These are phyloP conservation scores for Oxytorus armatus DNA, from an alignment of 2,888 invertebrate genomes.

Conservation along the genomic window DNA sequence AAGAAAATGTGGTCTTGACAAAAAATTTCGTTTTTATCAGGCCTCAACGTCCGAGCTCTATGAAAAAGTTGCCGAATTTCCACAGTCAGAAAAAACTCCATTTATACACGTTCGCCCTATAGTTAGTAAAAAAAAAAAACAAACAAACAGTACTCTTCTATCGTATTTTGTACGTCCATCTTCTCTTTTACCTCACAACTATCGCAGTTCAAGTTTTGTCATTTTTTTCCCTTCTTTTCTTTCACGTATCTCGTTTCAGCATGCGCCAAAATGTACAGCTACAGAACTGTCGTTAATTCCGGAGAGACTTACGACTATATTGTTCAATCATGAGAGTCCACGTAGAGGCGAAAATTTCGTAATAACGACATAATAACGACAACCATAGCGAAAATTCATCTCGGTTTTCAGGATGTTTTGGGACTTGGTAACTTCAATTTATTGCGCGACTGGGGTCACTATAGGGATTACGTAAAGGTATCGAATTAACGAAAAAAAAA, in stretches of 20 bases:
- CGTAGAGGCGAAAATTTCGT: slow-evolving; percentile 99
- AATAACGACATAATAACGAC: slow-evolving; percentile 98
- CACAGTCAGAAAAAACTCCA: slow-evolving; percentile 98
- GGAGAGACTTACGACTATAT: slow-evolving; percentile 95
- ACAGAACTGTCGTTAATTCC: slow-evolving; percentile 98
- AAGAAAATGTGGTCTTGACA: slow-evolving; percentile 93
- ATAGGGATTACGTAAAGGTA: slow-evolving; percentile 97
- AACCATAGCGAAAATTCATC: slow-evolving; percentile 97
- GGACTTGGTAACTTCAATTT: slow-evolving; percentile 98
- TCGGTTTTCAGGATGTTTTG: slow-evolving; percentile 93
- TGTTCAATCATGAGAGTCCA: slow-evolving; percentile 99
- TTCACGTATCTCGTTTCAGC: slow-evolving; percentile 86
- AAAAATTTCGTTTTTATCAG: slow-evolving; percentile 95
- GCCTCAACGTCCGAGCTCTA: slow-evolving; percentile 98
- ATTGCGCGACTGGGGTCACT: slow-evolving; percentile 99
- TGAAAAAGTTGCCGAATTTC: slow-evolving; percentile 96
- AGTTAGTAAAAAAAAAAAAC: slow-evolving; percentile 91
- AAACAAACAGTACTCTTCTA: slow-evolving; percentile 30
- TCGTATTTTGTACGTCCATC: neutral
- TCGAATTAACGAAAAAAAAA: slow-evolving; percentile 50
- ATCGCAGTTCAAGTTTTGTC: neutral
- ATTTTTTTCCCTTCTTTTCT: neutral
- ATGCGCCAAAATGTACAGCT: slow-evolving; percentile 97
- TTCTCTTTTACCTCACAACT: neutral
- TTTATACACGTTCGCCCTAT: slow-evolving; percentile 98